Evolutionary conservation across 2,113 vertebrate species (phyloP), one percentile per base, ranked within the genome.

Genomic region (Poicephalus gulielmi): DNA sequence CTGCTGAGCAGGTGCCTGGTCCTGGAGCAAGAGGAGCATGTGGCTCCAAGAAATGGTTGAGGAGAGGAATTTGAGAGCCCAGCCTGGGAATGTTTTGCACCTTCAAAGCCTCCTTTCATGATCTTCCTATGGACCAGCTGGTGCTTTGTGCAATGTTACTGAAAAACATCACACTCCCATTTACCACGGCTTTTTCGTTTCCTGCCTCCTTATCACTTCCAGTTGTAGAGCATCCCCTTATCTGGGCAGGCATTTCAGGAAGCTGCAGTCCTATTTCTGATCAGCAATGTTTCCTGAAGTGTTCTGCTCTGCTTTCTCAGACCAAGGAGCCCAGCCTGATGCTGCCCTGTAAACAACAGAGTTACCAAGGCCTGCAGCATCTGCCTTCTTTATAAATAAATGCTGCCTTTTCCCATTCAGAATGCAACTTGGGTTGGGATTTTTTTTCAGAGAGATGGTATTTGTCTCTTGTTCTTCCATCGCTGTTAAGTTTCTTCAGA

Each of bases 221-320:
- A 68, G 71, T 73, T 77, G 52, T 43, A n/a, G 50, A 69, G 49
- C 6, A 1, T 84, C 70, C 71, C 73, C 64, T 83, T 75, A 46
- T 94, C 83, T 68, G 64, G 60, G 28, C 55, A 63, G 88, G 20
- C 83, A 39, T 86, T 94, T 88, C 50, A 89, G 93, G 95, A 96
- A 94, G 93, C 77, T 71, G 60, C 0, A 6, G 64, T 47, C 69
- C 64, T 86, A 25, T 47, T 94, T 92, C 62, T 86, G 46, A 60
- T 74, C 59, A 91, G 80, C 81, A 86, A 4, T 83, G 62, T 67
- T 88, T 97, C 73, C 92, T 83, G 88, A 78, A 75, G 49, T 4
- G 23, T 66, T 83, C 64, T 67, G 46, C 86, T 83, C 5, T 76
- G 41, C 86, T 83, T 4, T 73, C 76, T 88, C 68, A 31, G 14